phyloP scores from a whole-genome alignment of 2,113 vertebrate genomes.

The Protomyctophum bolini region DNA sequence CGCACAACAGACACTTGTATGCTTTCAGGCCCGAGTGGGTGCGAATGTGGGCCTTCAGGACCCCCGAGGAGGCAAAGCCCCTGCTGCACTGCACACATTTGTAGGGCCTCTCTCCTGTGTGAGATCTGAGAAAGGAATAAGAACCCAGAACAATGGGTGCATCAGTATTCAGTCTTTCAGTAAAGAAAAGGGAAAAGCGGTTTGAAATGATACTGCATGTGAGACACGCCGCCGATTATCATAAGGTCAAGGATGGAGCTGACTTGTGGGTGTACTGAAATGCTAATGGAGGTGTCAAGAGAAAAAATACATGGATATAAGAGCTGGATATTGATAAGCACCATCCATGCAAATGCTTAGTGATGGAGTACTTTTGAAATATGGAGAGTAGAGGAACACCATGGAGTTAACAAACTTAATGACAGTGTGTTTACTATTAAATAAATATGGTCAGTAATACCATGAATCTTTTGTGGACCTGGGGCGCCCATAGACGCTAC shows the following conservation, averaged over 20 bases:
- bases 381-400: too few species aligned
- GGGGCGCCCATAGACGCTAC: too few species aligned
- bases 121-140: constrained; percentile 80
- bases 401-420: too few species aligned
- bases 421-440: too few species aligned
- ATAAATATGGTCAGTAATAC: too few species aligned
- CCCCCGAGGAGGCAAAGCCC: constrained; percentile 95
- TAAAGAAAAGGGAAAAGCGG: too few species aligned
- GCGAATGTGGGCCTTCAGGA: constrained; percentile 94
- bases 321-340: not conserved
- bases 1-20: constrained; percentile 93
- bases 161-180: too few species aligned
- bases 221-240: not conserved
- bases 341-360: not conserved
- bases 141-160: too few species aligned
- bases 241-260: not conserved
- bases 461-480: too few species aligned
- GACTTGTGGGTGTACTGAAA: not conserved
- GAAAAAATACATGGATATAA: too few species aligned
- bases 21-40: constrained; percentile 96
- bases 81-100: constrained; percentile 96
- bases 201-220: not conserved
- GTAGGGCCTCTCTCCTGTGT: constrained; percentile 96
- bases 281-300: not conserved
- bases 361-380: not conserved